Evolutionary conservation across 2,797 vertebrate species (phyloP).

Genomic region (Neostethus bicornis): DNA sequence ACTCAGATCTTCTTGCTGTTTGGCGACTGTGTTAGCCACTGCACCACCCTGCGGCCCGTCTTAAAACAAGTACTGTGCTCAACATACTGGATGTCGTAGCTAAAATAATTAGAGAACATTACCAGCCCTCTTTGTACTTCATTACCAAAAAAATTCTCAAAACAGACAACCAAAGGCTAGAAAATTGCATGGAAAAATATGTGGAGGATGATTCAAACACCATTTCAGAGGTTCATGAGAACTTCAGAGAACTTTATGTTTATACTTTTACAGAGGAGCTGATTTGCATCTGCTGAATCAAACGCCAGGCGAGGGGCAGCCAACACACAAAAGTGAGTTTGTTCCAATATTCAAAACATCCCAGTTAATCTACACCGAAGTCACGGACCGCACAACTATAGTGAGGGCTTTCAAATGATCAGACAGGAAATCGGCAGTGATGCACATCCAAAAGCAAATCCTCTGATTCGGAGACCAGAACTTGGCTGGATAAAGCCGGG

Average conservation of each 20-base stretch:
- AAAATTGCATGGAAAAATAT: too few relatives aligned
- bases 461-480: slow-evolving; percentile 30
- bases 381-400: background rate
- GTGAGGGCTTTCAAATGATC: slow-evolving; percentile 27
- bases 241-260: slow-evolving; percentile 2
- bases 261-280: slow-evolving; percentile 9
- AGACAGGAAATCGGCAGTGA: slow-evolving; percentile 22
- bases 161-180: too few relatives aligned
- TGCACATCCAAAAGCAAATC: slow-evolving; percentile 55
- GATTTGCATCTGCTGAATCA: slow-evolving; percentile 53
- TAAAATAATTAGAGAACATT: too few relatives aligned
- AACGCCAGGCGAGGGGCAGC: slow-evolving; percentile 10
- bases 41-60: too few relatives aligned
- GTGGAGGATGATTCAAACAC: too few relatives aligned
- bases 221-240: too few relatives aligned
- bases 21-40: too few relatives aligned
- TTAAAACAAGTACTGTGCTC: too few relatives aligned
- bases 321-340: slow-evolving; percentile 43
- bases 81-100: too few relatives aligned
- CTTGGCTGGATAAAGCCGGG: slow-evolving; percentile 16
- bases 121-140: too few relatives aligned
- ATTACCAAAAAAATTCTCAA: too few relatives aligned
- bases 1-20: too few relatives aligned
- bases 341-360: slow-evolving; percentile 55
- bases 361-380: slow-evolving; percentile 28